Conservation (phyloP, 2,113 vertebrate genomes). For the Eurystomus gularis region DNA sequence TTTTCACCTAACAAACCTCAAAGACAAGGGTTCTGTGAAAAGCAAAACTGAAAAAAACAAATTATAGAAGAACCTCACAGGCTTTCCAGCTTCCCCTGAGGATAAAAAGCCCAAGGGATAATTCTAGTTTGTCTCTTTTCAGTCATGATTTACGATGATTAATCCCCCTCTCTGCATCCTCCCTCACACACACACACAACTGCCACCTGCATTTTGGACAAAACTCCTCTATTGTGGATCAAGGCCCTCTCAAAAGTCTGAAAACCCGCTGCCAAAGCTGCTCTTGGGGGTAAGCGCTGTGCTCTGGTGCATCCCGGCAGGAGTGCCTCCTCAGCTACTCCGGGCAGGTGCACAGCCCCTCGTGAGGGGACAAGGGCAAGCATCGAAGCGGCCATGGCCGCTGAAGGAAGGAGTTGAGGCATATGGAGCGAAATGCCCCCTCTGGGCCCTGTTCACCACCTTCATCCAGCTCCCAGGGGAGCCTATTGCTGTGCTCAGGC, state of each 20-base stretch:
- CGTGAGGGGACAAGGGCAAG: not conserved
- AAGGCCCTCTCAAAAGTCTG: not conserved
- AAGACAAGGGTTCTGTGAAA: not conserved
- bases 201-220: not conserved
- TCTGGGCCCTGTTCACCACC: not conserved
- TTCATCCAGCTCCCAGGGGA: not conserved
- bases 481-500: rapidly evolving
- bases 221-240: not conserved
- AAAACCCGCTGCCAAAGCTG: not conserved
- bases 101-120: not conserved
- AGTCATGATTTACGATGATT: rapidly evolving
- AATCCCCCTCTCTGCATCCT: too few species aligned
- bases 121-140: not conserved
- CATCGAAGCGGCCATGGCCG: not conserved
- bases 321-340: too few species aligned
- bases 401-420: not conserved
- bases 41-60: not conserved
- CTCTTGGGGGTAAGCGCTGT: too few species aligned
- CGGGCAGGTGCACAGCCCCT: not conserved
- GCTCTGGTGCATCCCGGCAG: too few species aligned
- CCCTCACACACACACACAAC: too few species aligned
- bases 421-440: not conserved
- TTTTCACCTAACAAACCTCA: not conserved
- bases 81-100: not conserved
- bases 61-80: not conserved